Percentiles rank a stretch among this genome's conserved stretches.
phyloP scores from a whole-genome alignment of 2,797 vertebrate genomes.

The Enteromius afrohamiltoni region DNA sequence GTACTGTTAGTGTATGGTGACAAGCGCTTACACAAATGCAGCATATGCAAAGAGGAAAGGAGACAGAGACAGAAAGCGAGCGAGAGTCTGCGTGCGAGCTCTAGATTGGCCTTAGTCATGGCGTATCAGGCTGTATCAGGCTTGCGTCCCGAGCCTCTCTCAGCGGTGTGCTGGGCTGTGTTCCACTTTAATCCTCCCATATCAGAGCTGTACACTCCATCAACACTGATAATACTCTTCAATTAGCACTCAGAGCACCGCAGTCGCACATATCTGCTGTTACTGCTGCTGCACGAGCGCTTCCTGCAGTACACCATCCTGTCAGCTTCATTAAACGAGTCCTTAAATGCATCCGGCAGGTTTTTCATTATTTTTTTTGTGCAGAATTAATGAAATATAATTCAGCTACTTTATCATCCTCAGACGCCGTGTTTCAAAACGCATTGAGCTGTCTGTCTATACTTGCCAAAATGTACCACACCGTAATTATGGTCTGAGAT shows the following conservation, averaged over 20 bases:
- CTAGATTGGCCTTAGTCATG: conserved; percentile 23
- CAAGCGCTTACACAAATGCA: conserved; percentile 24
- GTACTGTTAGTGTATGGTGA: conserved; percentile 27
- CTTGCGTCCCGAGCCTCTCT: conserved; percentile 31
- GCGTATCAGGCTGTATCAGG: conserved; percentile 42
- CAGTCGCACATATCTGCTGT: conserved; percentile 36
- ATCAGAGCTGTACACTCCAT: conserved; percentile 54
- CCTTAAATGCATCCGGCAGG: conserved; percentile 16
- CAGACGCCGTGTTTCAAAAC: not conserved
- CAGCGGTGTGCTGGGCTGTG: conserved; percentile 45
- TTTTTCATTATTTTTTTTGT: not conserved
- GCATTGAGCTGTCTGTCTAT: not conserved
- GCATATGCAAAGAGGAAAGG: conserved; percentile 33
- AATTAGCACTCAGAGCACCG: conserved; percentile 47
- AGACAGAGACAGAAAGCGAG: not conserved
- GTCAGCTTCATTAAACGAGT: conserved; percentile 27
- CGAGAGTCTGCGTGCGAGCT: conserved; percentile 1
- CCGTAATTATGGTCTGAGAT: not conserved
- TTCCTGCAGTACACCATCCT: conserved; percentile 23
- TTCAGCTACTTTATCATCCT: not conserved
- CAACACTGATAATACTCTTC: conserved; percentile 56
- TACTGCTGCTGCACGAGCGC: conserved; percentile 16
- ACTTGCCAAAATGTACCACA: not conserved
- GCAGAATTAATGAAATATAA: not conserved
- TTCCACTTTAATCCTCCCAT: conserved; percentile 46